Evolutionary conservation across 2,113 vertebrate species (phyloP).

Genomic region (Agapornis roseicollis): DNA sequence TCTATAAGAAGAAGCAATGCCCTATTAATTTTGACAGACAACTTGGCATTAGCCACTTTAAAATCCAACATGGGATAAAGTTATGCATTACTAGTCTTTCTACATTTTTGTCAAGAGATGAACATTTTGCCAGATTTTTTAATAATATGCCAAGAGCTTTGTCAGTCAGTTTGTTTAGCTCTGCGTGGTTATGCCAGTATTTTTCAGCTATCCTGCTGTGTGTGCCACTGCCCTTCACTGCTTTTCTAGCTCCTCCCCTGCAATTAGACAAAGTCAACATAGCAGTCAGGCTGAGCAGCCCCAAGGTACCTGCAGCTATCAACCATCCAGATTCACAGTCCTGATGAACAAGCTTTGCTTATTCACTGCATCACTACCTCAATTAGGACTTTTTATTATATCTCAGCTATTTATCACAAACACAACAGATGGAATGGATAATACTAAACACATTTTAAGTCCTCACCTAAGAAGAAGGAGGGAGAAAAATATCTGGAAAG

Average conservation of each 20-base stretch:
- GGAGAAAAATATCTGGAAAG: slow-evolving; percentile 53
- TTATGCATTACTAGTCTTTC: slow-evolving; percentile 75
- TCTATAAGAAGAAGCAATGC: slow-evolving; percentile 72
- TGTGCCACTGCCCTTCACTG: slow-evolving; percentile 72
- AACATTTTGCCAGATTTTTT: slow-evolving; percentile 76
- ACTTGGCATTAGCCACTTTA: slow-evolving; percentile 76
- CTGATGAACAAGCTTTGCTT: slow-evolving; percentile 63
- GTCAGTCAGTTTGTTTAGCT: slow-evolving; percentile 75
- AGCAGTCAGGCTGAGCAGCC: slow-evolving; percentile 78
- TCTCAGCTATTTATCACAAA: slow-evolving; percentile 70
- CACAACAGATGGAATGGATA: slow-evolving; percentile 75
- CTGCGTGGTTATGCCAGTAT: slow-evolving; percentile 68
- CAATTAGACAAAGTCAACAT: slow-evolving; percentile 99
- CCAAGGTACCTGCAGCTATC: slow-evolving; percentile 84
- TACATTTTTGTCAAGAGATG: slow-evolving; percentile 74
- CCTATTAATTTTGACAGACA: slow-evolving; percentile 84
- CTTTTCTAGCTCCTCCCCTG: slow-evolving; percentile 88
- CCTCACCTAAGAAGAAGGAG: slow-evolving; percentile 36
- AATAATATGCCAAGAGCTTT: slow-evolving; percentile 73
- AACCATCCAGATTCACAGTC: slow-evolving; percentile 62
- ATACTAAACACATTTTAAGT: slow-evolving; percentile 46
- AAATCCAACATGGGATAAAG: slow-evolving; percentile 77
- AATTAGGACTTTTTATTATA: slow-evolving; percentile 69
- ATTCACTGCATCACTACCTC: slow-evolving; percentile 64
- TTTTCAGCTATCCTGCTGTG: slow-evolving; percentile 72